Base-by-base conservation (phyloP, 2,888 invertebrate genomes). In the Diaphora mendica region DNA sequence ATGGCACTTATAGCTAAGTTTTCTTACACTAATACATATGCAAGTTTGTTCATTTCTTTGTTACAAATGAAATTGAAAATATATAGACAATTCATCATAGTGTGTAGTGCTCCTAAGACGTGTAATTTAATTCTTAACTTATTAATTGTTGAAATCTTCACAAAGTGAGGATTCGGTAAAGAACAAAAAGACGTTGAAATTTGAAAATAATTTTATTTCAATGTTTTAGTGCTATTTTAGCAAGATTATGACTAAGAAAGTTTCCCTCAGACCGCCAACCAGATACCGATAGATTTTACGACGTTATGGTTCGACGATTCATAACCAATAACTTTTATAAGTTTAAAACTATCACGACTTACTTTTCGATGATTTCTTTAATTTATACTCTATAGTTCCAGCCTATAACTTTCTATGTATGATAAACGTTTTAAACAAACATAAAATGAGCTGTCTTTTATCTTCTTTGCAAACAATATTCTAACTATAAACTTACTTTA, bases 401-500 rank as follows among this genome's bases (percentile, higher is more conserved):
- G 55, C 4, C 26, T 59, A 26, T 59, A 26, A 26, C n/a, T 59
- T 33, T 30, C 44, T 33, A 33, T 51, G 23, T 11, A 4, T 51
- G 3, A 59, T 39, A 35, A n/a, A 26, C 9, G 2, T 64, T 39
- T 35, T 8, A 17, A 23, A 48, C 70, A 70, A 70, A 70, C 62
- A 70, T 81, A 70, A 77, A 78, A 81, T 84, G 89, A 90, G 89
- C 89, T 88, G 89, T 90, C 87, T 88, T 79, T 71, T 55, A 30
- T 30, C 30, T 62, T 62, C 30, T 62, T 30, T 62, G 7, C 7
- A 30, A 62, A 62, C 7, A 30, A 62, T 55, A 77, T 64, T 67
- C 44, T 77, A 75, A 82, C 30, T 33, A 65, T 68, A 59, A 44
- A n/a, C 73, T 66, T 75, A 81, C 84, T 89, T 92, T 93, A 85